Base-by-base conservation (phyloP, 2,888 invertebrate genomes). In the Crepidodera aurea region DNA sequence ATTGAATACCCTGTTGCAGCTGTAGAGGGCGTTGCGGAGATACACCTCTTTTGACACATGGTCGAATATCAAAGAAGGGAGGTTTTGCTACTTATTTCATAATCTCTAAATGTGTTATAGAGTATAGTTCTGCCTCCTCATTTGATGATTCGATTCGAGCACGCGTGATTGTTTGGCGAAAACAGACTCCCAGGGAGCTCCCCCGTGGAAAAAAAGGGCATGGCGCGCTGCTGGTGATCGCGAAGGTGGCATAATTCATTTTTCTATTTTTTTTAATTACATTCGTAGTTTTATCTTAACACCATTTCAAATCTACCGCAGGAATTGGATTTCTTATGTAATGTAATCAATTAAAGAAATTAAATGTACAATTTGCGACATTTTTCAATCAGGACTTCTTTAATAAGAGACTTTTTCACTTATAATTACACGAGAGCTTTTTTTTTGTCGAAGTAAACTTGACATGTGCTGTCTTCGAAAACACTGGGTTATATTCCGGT, bases 81-180 rank as follows among this genome's bases (percentile, higher is more conserved):
- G 62, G 63, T 54, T 64, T 58, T 39, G 67, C 60, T 67, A 58
- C 60, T 60, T 60, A 72, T 71, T 73, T 70, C 63, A 66, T 71
- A 51, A 70, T 69, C 68, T 64, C 63, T 73, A 71, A 73, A 72
- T 69, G 71, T 55, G 72, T 73, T 74, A 63, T 60, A 67, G 59
- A 60, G 60, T 15, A 48, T 65, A 58, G 73, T 70, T 62, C 73
- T 46, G 67, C 73, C 74, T 62, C 64, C 73, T 71, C 71, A 66
- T 72, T 72, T 69, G 68, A 32, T 44, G 51, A 58, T 67, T 64
- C 50, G 58, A 64, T 62, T 42, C 27, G 48, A 60, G 62, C 71
- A 73, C 74, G 73, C 74, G 73, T 60, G 59, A 71, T 71, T 74
- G 74, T 74, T 73, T 73, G 68, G 63, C 57, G 57, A 66, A 72